Evolutionary conservation across 2,113 vertebrate genomes (phyloP).

Genomic region (Axis porcinus): DNA sequence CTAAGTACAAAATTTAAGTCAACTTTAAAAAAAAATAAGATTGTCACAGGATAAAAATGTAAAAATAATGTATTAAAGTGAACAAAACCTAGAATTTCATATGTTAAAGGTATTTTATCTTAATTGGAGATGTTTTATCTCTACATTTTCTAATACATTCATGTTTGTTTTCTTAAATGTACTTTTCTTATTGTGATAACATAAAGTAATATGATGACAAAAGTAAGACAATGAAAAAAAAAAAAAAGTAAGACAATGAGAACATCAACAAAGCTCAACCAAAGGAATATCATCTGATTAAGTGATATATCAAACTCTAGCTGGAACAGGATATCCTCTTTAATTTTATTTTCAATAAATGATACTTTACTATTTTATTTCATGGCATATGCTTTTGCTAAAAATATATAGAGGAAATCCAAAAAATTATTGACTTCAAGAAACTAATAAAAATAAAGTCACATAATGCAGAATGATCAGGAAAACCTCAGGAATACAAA

Average conservation of each 20-base stretch:
- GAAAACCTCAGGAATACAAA: background rate
- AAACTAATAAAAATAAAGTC: background rate
- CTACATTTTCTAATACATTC: background rate
- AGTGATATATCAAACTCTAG: background rate
- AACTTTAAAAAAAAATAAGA: background rate
- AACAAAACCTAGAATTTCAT: background rate
- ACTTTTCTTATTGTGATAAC: background rate
- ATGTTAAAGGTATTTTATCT: background rate
- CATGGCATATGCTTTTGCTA: background rate
- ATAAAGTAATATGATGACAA: background rate
- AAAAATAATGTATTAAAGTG: background rate
- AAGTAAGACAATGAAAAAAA: background rate
- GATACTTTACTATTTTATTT: background rate
- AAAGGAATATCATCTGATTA: background rate
- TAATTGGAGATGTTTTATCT: background rate
- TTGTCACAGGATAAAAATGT: background rate
- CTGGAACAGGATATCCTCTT: background rate
- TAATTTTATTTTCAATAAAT: background rate
- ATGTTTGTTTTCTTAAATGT: background rate
- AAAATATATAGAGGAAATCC: background rate
- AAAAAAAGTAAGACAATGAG: background rate
- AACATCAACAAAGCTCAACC: background rate
- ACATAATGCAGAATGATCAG: background rate
- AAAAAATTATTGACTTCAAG: background rate
- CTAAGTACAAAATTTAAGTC: background rate